A percentile compares a stretch with the other conserved stretches of the same genome.
phyloP scores from a whole-genome alignment of 2,797 vertebrate species.

The Rhyacichthys aspro region DNA sequence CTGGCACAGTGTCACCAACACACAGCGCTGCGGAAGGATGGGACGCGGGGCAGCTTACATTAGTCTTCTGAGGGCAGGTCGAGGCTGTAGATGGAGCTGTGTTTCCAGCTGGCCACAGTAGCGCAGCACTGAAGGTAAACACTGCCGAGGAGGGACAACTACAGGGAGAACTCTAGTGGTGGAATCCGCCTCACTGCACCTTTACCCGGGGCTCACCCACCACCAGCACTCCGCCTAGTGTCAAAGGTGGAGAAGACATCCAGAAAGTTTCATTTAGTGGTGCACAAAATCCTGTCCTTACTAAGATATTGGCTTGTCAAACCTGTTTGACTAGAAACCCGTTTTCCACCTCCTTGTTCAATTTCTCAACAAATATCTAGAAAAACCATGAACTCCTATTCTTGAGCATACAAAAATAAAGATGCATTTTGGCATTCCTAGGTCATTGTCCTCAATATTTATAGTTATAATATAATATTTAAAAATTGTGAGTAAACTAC shows the following conservation, averaged over 20 bases:
- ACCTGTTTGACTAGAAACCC: too few relatives aligned
- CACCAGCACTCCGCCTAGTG: conserved; percentile 1
- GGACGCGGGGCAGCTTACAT: conserved; percentile 68
- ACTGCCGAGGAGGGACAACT: conserved; percentile 31
- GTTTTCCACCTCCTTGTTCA: too few relatives aligned
- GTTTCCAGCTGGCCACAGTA: conserved; percentile 67
- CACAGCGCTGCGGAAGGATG: conserved; percentile 57
- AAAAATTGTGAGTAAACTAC: too few relatives aligned
- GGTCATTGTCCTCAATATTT: too few relatives aligned
- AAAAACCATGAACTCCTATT: too few relatives aligned
- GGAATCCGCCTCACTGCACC: conserved; percentile 36
- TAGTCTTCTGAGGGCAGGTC: conserved; percentile 57
- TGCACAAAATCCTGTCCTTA: neutral
- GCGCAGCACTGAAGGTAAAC: conserved; percentile 71
- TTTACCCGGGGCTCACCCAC: neutral
- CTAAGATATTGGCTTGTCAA: too few relatives aligned
- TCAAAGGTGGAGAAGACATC: neutral
- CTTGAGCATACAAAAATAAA: too few relatives aligned
- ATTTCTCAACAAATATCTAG: too few relatives aligned
- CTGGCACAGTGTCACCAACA: conserved; percentile 61
- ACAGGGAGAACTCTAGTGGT: conserved; percentile 69
- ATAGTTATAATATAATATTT: too few relatives aligned
- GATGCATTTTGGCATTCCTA: too few relatives aligned
- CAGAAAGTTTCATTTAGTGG: neutral
- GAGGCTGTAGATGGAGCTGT: conserved; percentile 43